phyloP scores from a whole-genome alignment of 2,888 invertebrate genomes.

The Tetheella fluctuosa region DNA sequence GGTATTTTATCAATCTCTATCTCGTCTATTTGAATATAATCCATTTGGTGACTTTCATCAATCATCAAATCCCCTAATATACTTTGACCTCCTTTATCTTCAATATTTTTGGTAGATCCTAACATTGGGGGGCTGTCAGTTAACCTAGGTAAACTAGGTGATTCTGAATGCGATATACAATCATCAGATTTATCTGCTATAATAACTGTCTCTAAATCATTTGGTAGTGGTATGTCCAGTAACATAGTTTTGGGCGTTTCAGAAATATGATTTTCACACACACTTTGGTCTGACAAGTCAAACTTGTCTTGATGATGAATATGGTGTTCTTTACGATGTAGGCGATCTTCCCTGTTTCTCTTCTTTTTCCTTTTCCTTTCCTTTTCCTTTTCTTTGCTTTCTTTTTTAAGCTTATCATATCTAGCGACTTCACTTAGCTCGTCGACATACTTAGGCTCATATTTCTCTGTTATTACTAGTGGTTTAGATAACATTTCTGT shows the following conservation, averaged over 20 bases:
- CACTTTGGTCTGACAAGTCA: constrained; percentile 52
- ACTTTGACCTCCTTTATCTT: constrained; percentile 36
- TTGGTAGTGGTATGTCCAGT: constrained; percentile 71
- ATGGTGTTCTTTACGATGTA: constrained; percentile 87
- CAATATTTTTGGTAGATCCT: constrained; percentile 46
- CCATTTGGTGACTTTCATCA: constrained; percentile 47
- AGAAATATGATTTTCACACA: constrained; percentile 42
- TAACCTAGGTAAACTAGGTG: constrained; percentile 86
- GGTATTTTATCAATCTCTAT: constrained; percentile 71
- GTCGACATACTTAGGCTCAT: constrained; percentile 84
- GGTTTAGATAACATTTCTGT: constrained; percentile 55
- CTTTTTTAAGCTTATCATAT: constrained; percentile 77
- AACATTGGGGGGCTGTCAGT: constrained; percentile 85
- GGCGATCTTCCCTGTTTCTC: constrained; percentile 91
- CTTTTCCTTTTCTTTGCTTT: constrained; percentile 85
- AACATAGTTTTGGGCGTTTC: constrained; percentile 64
- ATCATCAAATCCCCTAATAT: constrained; percentile 29
- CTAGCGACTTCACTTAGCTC: constrained; percentile 39
- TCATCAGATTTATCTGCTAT: constrained; percentile 59
- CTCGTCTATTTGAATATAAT: constrained; percentile 53
- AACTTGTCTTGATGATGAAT: constrained; percentile 85
- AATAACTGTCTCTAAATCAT: constrained; percentile 54
- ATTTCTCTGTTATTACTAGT: constrained; percentile 59
- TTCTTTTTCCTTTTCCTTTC: constrained; percentile 93
- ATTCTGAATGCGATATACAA: constrained; percentile 69